Base-by-base conservation (phyloP, 2,797 vertebrate species). In the Notamacropus eugenii region DNA sequence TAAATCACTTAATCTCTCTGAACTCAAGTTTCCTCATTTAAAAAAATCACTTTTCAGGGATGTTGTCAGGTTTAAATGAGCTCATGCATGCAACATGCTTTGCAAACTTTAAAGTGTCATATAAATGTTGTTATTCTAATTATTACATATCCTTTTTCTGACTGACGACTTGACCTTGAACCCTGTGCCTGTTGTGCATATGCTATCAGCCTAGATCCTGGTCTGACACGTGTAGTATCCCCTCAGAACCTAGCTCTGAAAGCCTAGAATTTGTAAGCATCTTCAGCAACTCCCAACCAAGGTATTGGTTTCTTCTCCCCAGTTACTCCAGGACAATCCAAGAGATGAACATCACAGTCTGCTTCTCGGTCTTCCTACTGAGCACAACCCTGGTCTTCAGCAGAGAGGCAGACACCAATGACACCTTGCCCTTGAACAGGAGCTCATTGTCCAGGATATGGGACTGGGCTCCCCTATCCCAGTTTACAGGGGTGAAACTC, bases 301-400 rank as follows among this genome's bases (percentile, higher is more conserved):
- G 40, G 3, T 46, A 24, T 24, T 46, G 16, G 40, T 91, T 55
- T 91, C 90, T 91, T 91, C 29, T 54, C 28, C 13, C 22, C 90
- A 54, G 52, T 28, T 3, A 3, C 28, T 16, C 28, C 13, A 54
- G 90, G 90, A 55, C 50, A 29, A 52, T 91, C 27, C 0, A 52
- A 94, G 96, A 98, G 95, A 98, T 98, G 98, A 96, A 96, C 27
- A 93, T 97, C 34, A 56, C 96, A 55, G 59, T 94, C 92, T 98
- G 98, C 92, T 74, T 74, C 40, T 28, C 91, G n/a, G 67, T 58
- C 58, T 96, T 40, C 67, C 97, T 96, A 87, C 91, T 31, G 0
- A 98, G 98, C 19, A 24, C 34, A 59, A 97, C 97, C 14, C 0
- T 40, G 0, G 11, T 67, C 29, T 74, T 0, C 55, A 87, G 1